Conservation (phyloP, 2,113 vertebrate genomes). For the Amphiprion ocellaris region DNA sequence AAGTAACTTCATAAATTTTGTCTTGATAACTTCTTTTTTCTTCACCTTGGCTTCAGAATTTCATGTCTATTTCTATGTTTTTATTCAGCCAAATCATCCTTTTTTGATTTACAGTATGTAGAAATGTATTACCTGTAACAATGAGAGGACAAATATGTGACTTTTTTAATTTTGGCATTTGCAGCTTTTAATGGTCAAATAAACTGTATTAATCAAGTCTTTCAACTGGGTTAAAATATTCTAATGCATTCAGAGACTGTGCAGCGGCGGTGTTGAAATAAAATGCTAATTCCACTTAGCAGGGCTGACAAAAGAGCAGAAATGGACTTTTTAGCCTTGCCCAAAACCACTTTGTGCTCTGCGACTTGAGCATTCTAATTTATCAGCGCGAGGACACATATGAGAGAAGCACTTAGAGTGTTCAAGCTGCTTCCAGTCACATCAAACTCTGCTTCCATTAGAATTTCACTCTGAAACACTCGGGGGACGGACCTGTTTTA, state of each 20-base stretch:
- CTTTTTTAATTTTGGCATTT: not conserved
- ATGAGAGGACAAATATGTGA: not conserved
- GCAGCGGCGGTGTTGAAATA: conserved; percentile 14
- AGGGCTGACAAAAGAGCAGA: conserved; percentile 34
- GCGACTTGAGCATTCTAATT: conserved; percentile 43
- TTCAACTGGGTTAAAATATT: conserved; percentile 33
- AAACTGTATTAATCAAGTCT: conserved; percentile 12
- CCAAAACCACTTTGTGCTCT: conserved; percentile 48
- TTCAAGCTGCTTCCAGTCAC: conserved; percentile 23
- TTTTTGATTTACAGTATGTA: no score
- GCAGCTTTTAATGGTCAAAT: not conserved
- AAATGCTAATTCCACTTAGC: conserved; percentile 46
- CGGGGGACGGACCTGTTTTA: conserved; percentile 37
- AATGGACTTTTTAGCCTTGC: conserved; percentile 58
- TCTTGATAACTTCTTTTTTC: no score
- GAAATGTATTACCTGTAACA: not conserved
- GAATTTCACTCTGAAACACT: conserved; percentile 39
- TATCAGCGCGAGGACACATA: conserved; percentile 26
- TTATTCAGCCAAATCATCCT: no score
- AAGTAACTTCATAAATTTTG: no score
- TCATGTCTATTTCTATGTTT: no score
- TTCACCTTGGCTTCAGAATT: no score
- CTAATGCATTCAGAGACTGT: conserved; percentile 40
- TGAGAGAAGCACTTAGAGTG: conserved; percentile 50
- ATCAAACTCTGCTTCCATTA: conserved; percentile 57